Evolutionary conservation across 1,140 invertebrate genomes (phyloP).

Genomic region (Galendromus occidentalis): DNA sequence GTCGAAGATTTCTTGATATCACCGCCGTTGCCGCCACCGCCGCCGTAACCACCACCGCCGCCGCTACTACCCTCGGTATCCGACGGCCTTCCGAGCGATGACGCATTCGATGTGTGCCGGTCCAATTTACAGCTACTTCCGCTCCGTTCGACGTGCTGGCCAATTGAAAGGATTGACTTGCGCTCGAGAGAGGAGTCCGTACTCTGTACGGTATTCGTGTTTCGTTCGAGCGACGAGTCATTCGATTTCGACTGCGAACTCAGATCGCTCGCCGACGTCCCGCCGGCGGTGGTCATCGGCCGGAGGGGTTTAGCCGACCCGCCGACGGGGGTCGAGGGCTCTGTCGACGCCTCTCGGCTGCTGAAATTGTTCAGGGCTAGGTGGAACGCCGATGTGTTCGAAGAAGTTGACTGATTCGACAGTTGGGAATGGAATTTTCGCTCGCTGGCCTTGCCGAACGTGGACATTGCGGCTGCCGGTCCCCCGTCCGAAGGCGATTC

Average conservation of each 20-base stretch:
- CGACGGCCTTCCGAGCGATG: background rate
- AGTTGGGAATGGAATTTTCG: background rate
- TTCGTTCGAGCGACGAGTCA: constrained; percentile 8
- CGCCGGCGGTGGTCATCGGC: too few species aligned
- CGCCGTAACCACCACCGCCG: background rate
- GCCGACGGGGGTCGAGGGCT: background rate
- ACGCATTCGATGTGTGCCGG: background rate
- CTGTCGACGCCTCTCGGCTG: background rate
- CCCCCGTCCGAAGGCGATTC: background rate
- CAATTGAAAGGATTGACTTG: background rate
- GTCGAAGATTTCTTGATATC: background rate
- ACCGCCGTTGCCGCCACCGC: background rate
- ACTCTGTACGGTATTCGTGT: background rate
- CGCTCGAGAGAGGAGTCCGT: constrained; percentile 5
- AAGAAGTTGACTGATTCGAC: background rate
- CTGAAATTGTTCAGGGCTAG: background rate
- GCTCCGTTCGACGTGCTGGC: background rate
- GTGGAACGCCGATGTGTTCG: background rate
- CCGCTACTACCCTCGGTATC: background rate
- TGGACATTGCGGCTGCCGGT: background rate
- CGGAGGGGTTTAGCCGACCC: too few species aligned
- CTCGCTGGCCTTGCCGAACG: background rate
- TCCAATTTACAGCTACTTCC: background rate
- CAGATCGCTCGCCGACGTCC: background rate
- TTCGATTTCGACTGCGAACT: constrained; percentile 9